Base-by-base conservation (phyloP, 2,888 invertebrate genomes). In the Trachelus troglodyta region DNA sequence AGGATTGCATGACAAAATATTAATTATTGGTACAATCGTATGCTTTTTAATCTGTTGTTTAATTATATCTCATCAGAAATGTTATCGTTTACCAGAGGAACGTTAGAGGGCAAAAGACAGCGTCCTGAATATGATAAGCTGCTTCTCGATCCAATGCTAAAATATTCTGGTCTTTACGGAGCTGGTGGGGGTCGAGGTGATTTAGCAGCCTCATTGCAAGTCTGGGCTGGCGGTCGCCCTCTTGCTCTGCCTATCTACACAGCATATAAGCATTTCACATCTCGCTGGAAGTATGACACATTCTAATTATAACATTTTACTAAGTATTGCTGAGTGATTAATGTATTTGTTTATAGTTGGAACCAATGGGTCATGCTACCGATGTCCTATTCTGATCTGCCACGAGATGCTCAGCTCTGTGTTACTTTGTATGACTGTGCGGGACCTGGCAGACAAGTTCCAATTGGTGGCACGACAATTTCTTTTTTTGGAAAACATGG, bases 351-450 rank as follows among this genome's bases (percentile, higher is more conserved):
- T 86, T 93, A 33, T 90, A 98, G 98, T 89, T 99, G 99, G 99
- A 99, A 98, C 90, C 98, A 99, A 92, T 99, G 99, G 98, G 93
- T 99, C 56, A 95, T 95, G 0, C 92, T 99, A 77, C 98, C 99
- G 0, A 94, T 99, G 56, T 95, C 96, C 90, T 98, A 96, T 92
- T 97, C 96, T 88, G 98, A 99, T 91, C 92, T 99, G 69, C 98
- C 99, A 0, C 93, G 97, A 78, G 96, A 96, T 88, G 96, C 98
- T 1, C 94, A 95, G 80, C 92, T 99, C 12, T 96, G 96, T 0
- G 94, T 99, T 89, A 98, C 98, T 11, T 95, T 99, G 76, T 97
- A 97, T 89, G 98, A 99, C 92, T 97, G 98, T 88, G 96, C 96
- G 35, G 98, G 98, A 0, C 96, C 98, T 0, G 95, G 96, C 11